Base-by-base conservation (phyloP, 1,140 invertebrate species). In the Chironomus striatipennis region DNA sequence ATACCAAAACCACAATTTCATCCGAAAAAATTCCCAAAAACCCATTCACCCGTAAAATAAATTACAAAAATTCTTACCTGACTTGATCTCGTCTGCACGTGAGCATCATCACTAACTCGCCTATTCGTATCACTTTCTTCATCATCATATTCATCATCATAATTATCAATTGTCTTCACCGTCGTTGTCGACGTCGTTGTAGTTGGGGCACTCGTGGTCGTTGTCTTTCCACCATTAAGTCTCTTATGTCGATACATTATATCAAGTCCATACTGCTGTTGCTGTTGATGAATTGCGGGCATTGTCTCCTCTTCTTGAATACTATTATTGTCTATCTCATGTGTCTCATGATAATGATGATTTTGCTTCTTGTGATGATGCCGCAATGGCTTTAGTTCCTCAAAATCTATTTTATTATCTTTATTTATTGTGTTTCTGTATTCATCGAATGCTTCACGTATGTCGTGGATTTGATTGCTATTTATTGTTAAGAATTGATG, bases 121-220 rank as follows among this genome's bases (percentile, higher is more conserved):
- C 17, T 15, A 70, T 70, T 70, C 3, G 65, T 20, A 15, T 9
- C 65, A 20, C 18, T 18, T 5, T 70, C 18, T 2, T 70, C 65
- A 17, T 70, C 65, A 70, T 70, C 65, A 70, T 70, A 15, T 18
- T 70, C 18, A 70, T 70, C n/a, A 18, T 70, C 65, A 12, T 70
- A 70, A 18, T 70, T 17, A 8, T 70, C 20, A 18, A 18, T 21
- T 5, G 17, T 18, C 7, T 20, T 15, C 0, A 6, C 10, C 9
- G 20, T 1, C 1, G 65, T 70, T 20, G 65, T 7, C 5, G n/a
- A 6, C 6, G 65, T 70, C 20, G 65, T 70, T 18, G 65, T 57
- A 2, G 65, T 10, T 70, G 65, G n/a, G n/a, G n/a, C n/a, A n/a
- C n/a, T 10, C 10, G 65, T n/a, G 2, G 10, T 10, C 7, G 47